phyloP scores from a whole-genome alignment of 1,140 invertebrate species.

The Lerema accius region DNA sequence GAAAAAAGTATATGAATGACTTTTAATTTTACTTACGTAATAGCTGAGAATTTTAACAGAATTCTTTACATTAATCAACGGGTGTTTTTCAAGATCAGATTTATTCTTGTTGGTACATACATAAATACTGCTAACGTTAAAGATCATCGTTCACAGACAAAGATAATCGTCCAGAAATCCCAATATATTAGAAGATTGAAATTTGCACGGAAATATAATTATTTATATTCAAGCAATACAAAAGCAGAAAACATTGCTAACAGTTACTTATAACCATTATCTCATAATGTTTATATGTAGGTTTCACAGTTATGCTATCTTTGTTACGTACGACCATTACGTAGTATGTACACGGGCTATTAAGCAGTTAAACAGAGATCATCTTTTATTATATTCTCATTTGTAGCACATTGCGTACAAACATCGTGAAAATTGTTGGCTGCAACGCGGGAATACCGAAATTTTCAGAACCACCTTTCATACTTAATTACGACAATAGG shows the following conservation, averaged over 20 bases:
- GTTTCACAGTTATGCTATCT: background rate
- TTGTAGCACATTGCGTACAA: constrained; percentile 6
- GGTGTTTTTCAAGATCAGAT: too few relatives aligned
- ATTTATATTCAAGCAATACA: too few relatives aligned
- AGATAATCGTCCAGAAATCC: too few relatives aligned
- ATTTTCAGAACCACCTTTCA: background rate
- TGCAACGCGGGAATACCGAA: background rate
- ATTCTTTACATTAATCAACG: too few relatives aligned
- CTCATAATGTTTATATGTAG: background rate
- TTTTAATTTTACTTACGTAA: background rate
- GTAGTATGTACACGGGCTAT: constrained; percentile 6
- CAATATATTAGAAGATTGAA: too few relatives aligned
- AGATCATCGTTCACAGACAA: too few relatives aligned
- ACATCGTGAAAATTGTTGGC: background rate
- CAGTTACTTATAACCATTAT: background rate
- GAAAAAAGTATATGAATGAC: background rate
- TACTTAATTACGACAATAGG: background rate
- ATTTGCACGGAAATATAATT: too few relatives aligned
- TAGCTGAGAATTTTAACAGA: too few relatives aligned
- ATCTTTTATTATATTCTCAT: constrained; percentile 22
- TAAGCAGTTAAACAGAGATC: constrained; percentile 17
- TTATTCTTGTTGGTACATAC: too few relatives aligned
- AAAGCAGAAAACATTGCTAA: too few relatives aligned
- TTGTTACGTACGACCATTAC: background rate
- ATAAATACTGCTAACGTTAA: too few relatives aligned